Percentiles rank a stretch among this genome's conserved stretches.
These are phyloP conservation scores for Agelaius tricolor DNA, from an alignment of 2,113 vertebrate genomes.

Conservation along the genomic window DNA sequence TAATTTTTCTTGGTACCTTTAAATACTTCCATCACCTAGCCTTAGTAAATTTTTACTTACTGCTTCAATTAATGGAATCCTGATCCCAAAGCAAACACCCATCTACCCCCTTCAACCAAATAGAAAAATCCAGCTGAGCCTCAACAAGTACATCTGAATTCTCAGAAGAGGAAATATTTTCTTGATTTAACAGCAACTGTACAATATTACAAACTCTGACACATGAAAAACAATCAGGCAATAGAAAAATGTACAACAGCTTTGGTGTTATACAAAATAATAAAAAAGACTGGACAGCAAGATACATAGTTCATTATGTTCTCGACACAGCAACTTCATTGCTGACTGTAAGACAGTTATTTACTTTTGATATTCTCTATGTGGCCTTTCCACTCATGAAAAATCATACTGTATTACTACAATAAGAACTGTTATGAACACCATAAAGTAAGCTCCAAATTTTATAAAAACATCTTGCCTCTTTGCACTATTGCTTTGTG, in stretches of 20 bases:
- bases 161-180: slow-evolving; percentile 73
- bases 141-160: slow-evolving; percentile 71
- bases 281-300: slow-evolving; percentile 68
- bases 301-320: slow-evolving; percentile 57
- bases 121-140: slow-evolving; percentile 54
- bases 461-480: slow-evolving; percentile 59
- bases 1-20: background rate
- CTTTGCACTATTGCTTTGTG: slow-evolving; percentile 71
- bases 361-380: slow-evolving; percentile 22
- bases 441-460: slow-evolving; percentile 30
- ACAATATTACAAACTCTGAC: slow-evolving; percentile 79
- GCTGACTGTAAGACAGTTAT: slow-evolving; percentile 37
- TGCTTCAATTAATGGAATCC: slow-evolving; percentile 37
- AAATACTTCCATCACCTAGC: background rate
- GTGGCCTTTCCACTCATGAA: slow-evolving; percentile 47
- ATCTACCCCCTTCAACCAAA: background rate
- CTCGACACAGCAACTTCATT: slow-evolving; percentile 60
- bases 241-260: slow-evolving; percentile 83
- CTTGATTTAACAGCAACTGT: slow-evolving; percentile 76
- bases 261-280: slow-evolving; percentile 81
- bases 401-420: slow-evolving; percentile 31
- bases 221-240: slow-evolving; percentile 76
- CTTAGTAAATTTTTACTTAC: background rate
- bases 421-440: slow-evolving; percentile 53
- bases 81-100: slow-evolving; percentile 41